Base-by-base conservation (phyloP, 1,140 invertebrate species). In the Campoletis sonorensis region DNA sequence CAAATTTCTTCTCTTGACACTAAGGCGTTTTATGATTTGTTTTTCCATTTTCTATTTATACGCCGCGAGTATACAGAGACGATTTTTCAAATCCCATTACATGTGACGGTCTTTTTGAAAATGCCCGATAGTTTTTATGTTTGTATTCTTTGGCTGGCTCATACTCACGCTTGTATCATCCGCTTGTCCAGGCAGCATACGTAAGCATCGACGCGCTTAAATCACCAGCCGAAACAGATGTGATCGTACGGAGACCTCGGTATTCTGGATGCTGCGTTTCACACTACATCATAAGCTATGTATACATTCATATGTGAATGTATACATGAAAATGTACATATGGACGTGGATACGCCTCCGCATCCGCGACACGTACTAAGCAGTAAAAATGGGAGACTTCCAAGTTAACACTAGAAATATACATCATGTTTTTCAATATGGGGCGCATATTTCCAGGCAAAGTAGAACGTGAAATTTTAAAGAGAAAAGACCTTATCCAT, bases 191-290 rank as follows among this genome's bases (percentile, higher is more conserved):
- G 51, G 51, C 18, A n/a, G n/a, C 16, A 54, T n/a, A 23, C 18
- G 40, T 33, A 64, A 18, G 16, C 51, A 64, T 37, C 27, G 58
- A 30, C 23, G 33, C 33, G n/a, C 33, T 40, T 68, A 68, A 79
- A 76, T 76, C 73, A 79, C 58, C 40, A 27, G 18, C n/a, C n/a
- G 77, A 68, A 79, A 45, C 77, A 79, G 77, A 79, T 79, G 77
- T 79, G 61, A 64, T 64, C 61, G 23, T 27, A 23, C 61, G 23
- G 61, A 64, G 27, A 64, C n/a, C 61, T 64, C 61, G 61, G 26
- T 27, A 27, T 64, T 1, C 61, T 15, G n/a, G 61, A 64, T 23
- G n/a, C 61, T 26, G 54, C 40, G n/a, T 54, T 4, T 64, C 61
- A 26, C 23, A 11, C 3, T 64, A 23, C 23, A 64, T 64, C 23